Evolutionary conservation across 2,888 invertebrate species (phyloP), one percentile per base, ranked within the genome.

Genomic region (Ectropis crepuscularia): DNA sequence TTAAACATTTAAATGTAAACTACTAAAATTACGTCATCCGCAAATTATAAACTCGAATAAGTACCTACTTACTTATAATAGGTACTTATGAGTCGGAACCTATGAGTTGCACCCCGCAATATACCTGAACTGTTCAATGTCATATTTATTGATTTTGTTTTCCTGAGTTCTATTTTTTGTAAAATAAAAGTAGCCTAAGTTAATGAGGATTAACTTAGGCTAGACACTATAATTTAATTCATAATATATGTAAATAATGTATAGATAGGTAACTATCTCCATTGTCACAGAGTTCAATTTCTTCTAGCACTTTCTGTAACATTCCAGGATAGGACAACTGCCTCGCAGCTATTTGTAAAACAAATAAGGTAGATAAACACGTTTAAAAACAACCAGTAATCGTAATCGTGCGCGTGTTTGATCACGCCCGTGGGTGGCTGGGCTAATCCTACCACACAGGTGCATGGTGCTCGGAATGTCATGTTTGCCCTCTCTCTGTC

Each of bases 331-430:
- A 57, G 43, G 61, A 61, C 43, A 63, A 67, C 65, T 53, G 53
- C 41, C 12, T 46, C 36, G 57, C 46, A 63, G 49, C 61, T 65
- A 65, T 79, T 77, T 73, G 72, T 69, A 65, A 63, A 73, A 74
- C 68, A 78, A 80, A 80, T 73, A 80, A 72, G 65, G 73, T 69
- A 75, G 64, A 67, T 62, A 68, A 66, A 70, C 72, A 76, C 65
- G 63, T 63, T 68, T 54, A 50, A 74, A 75, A 74, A 76, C 74
- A 76, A 50, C 16, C 54, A 41, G 57, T 51, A 55, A 57, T 53
- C 51, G 60, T 72, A 69, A 69, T 66, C 58, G 49, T 61, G 55
- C 65, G 53, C 60, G 57, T 64, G 67, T 57, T 53, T 60, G 49
- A 59, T 57, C 46, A 57, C 51, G 45, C 4, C 65, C 66, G 66